These are phyloP conservation scores for Styela clava DNA, from an alignment of 23 tunicate species.

Conservation along the genomic window DNA sequence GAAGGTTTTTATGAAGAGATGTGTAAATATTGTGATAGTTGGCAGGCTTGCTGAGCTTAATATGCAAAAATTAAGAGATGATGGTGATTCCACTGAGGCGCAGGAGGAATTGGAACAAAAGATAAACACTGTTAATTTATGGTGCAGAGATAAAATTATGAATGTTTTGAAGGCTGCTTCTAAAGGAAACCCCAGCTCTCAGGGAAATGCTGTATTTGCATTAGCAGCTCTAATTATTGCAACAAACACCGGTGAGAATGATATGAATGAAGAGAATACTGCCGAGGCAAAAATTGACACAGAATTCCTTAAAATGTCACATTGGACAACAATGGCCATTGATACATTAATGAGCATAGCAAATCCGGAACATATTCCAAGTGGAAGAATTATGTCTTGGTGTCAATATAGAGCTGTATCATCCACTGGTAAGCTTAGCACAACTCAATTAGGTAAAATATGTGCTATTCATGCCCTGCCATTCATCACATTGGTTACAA, in stretches of 20 bases:
- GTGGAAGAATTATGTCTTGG: conserved; percentile 71
- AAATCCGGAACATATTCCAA: conserved; percentile 32
- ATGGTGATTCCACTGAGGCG: not conserved
- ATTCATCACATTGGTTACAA: conserved; percentile 12
- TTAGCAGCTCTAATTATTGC: conserved; percentile 49
- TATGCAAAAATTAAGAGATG: conserved; percentile 39
- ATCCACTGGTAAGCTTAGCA: conserved; percentile 45
- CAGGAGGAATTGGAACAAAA: conserved; percentile 43
- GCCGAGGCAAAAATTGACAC: conserved; percentile 7
- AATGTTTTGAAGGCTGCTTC: conserved; percentile 51
- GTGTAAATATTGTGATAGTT: conserved; percentile 30
- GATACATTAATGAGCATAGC: conserved; percentile 60
- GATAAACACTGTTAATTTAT: conserved; percentile 30
- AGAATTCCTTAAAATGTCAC: conserved; percentile 48
- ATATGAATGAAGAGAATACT: not conserved
- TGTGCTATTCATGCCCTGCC: conserved; percentile 60
- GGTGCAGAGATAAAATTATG: conserved; percentile 71
- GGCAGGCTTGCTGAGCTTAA: conserved; percentile 53
- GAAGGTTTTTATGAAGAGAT: conserved; percentile 47
- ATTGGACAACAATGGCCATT: conserved; percentile 56
- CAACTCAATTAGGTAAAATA: conserved; percentile 59
- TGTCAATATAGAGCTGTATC: conserved; percentile 77
- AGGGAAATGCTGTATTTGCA: conserved; percentile 69
- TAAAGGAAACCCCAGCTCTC: conserved; percentile 70
- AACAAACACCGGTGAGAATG: not conserved